Base-by-base conservation (phyloP, 2,113 vertebrate genomes). In the Passer montanus region DNA sequence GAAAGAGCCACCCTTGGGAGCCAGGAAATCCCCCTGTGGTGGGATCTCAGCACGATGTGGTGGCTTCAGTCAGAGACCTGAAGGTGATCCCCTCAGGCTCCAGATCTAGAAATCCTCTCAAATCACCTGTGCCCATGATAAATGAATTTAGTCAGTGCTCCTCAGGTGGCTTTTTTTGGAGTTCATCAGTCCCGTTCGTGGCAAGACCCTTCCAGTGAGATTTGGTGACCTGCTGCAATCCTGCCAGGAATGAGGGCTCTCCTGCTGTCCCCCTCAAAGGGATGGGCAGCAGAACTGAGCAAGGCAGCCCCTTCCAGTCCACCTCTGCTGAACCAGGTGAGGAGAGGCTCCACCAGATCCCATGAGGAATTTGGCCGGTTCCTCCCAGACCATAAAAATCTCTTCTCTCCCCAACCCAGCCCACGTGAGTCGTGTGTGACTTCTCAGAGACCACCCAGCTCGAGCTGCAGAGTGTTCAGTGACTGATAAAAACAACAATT, bases 401-500 rank as follows among this genome's bases (percentile, higher is more conserved):
- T 76, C 82, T 79, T 53, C 7, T 0, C 60, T 73, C 46, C 74
- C 44, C 4, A 1, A 2, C 56, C 63, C 94, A 72, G 79, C 69
- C 89, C 68, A 53, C 1, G 1, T 41, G 90, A 72, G 80, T 28
- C 4, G 37, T 53, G 68, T 33, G 41, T 0, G 0, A 30, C 0
- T 0, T 46, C 77, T 50, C 66, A 69, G 31, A 62, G 91, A 96
- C 95, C 96, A 96, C 96, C 92, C 94, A 94, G 90, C 50, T 44
- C 0, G 86, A 76, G 58, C 86, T 66, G 86, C 76, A 37, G 59
- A 94, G 70, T 53, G 2, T 69, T 70, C 84, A 21, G 80, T 0
- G 0, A 74, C 28, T 58, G 89, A 92, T 91, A 87, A 87, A 92
- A 96, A 92, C 87, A 97, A 93, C 94, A 95, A 79, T 31, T 67